Evolutionary conservation across 2,888 invertebrate species (phyloP).

Genomic region (Troides oblongomaculatus): DNA sequence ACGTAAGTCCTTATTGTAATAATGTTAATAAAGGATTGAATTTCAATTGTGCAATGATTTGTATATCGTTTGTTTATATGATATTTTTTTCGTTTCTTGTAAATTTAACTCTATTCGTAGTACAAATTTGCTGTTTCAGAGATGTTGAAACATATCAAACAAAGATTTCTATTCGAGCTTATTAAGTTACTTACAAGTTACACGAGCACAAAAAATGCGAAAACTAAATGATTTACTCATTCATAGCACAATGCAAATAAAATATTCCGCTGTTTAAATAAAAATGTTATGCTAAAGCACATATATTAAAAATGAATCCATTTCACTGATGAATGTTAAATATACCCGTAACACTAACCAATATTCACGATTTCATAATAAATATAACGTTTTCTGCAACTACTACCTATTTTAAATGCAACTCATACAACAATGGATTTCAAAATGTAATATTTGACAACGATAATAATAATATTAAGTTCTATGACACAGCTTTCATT

Average conservation of each 20-base stretch:
- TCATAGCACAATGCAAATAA: background rate
- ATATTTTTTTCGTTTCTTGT: background rate
- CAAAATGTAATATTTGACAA: constrained; percentile 26
- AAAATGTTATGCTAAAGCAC: constrained; percentile 36
- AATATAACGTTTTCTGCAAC: background rate
- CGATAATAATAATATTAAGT: constrained; percentile 28
- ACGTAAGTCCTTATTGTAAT: too few species aligned
- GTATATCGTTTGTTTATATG: background rate
- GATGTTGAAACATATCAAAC: background rate
- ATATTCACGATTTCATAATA: constrained; percentile 37
- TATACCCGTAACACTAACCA: background rate
- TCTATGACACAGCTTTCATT: constrained; percentile 20
- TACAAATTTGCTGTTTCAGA: background rate
- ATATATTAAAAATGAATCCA: background rate
- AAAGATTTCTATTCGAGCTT: background rate
- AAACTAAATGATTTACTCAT: background rate
- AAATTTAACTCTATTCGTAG: background rate
- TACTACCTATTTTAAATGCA: constrained; percentile 39
- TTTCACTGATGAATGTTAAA: constrained; percentile 23
- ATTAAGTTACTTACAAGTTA: background rate
- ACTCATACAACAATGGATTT: constrained; percentile 31
- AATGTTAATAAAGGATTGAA: too few species aligned
- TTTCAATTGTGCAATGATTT: background rate
- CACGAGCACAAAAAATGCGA: background rate
- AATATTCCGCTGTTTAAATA: background rate